Base-by-base conservation (phyloP, 2,113 vertebrate species). In the Donacobius atricapilla region DNA sequence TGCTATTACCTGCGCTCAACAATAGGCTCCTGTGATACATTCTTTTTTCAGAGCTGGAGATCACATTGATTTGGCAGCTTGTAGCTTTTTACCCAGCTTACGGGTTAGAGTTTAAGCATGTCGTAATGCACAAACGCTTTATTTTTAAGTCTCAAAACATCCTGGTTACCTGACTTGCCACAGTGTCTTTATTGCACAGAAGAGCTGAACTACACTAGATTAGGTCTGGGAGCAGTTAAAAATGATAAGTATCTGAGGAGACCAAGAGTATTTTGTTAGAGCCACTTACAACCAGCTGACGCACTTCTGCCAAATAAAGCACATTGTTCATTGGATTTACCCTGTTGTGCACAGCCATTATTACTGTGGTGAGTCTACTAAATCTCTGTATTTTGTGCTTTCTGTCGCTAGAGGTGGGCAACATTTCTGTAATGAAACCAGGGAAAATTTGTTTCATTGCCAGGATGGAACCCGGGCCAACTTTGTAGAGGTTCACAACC, bases 351-450 rank as follows among this genome's bases (percentile, higher is more conserved):
- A 83, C 84, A 82, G 93, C 94, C 90, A 92, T 95, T 96, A 96
- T 94, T 96, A 92, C 95, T 87, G 95, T 93, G 90, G 96, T 39
- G 90, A 96, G 90, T 96, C 92, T 95, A 96, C 95, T 96, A 96
- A 96, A 96, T 96, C 90, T 89, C 90, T 94, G 86, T 92, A 79
- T 91, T 96, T 94, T 84, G 76, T 76, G 76, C 80, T 94, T 92
- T 94, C 86, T 94, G 90, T 94, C 37, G 35, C 96, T 94, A 96
- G 94, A 96, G 94, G 92, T 96, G 92, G 89, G 94, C 94, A 95
- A 96, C 61, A 93, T 87, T 95, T 96, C 94, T 95, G 94, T 94
- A 97, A 96, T 96, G 96, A 96, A 96, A 96, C 83, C 76, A 94
- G 61, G 77, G 76, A 90, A 96, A 94, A 96, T 81, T 82, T 93